Base-by-base conservation (phyloP, 2,113 vertebrate genomes). In the Alethe diademata region DNA sequence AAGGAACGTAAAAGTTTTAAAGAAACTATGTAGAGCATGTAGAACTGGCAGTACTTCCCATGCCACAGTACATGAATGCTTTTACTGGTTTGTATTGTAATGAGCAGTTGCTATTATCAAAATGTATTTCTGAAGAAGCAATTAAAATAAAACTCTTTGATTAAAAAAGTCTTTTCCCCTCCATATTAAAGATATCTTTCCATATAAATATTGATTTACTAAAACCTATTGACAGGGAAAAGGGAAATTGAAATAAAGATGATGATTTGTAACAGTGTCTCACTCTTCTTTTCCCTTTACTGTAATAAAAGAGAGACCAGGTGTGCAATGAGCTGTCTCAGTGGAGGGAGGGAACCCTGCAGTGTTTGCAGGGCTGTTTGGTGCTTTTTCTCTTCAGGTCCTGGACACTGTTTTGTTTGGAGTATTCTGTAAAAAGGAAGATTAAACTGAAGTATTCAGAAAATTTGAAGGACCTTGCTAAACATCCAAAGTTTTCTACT, bases 41-140 rank as follows among this genome's bases (percentile, higher is more conserved):
- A 29, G 94, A 97, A 92, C 95, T 97, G 97, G 97, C 96, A 96
- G 96, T 92, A 88, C 94, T 96, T 97, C 78, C 88, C 75, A 53
- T 79, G 89, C 96, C 93, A 86, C 96, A 97, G 87, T 64, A 97
- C 97, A 97, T 96, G 87, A 97, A 95, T 78, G 90, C 60, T 80
- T 93, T 94, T 75, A 82, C 96, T 97, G 81, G 36, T 96, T 97
- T 96, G 66, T 95, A 93, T 92, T 97, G 95, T 91, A 90, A 96
- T 6, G 50, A 96, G 86, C 7, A 36, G 84, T 93, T 96, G 86
- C 89, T 93, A 91, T 96, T 96, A 97, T 97, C 97, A 95, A 95
- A 93, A 96, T 94, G 19, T 45, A 94, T 97, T 97, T 97, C 83
- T 75, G 75, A 96, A 96, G 74, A 97, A 95, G 76, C 2, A 8